Evolutionary conservation across 2,113 vertebrate genomes (phyloP), one percentile per base, ranked within the genome.

Genomic region (Columba livia): DNA sequence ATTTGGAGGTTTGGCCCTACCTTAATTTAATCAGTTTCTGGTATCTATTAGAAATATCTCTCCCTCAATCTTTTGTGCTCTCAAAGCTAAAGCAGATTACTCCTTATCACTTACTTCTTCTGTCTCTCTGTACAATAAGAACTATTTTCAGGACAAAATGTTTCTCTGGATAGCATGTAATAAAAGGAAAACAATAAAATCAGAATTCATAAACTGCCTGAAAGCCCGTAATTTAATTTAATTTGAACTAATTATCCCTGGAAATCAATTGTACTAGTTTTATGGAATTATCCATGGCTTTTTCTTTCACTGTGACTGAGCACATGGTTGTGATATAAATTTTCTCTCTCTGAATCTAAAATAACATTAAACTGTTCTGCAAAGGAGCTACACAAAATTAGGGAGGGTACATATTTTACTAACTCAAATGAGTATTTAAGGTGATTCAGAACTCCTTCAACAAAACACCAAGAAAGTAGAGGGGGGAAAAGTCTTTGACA

Each of bases 171-270:
- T 51, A 89, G 9, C 26, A 51, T 1, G 1, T n/a, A 85, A 65
- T 51, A 56, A 94, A 90, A 72, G 6, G 6, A 78, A 77, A 58
- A 58, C 10, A 75, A 66, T 38, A 80, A 79, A 90, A 61, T 83
- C 11, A 88, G 42, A 87, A 80, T 48, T 64, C 6, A 44, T 56
- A 78, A 66, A 36, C 36, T 90, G 89, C 38, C 21, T 85, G 34
- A 92, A 82, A 56, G 19, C 25, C 31, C 6, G 34, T 71, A 53
- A 57, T 48, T 89, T 62, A 85, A 36, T 81, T 92, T 65, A 57
- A 66, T 87, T 91, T 85, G 26, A 72, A 74, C 32, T 79, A 91
- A 50, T 82, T 94, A 83, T 38, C 13, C 38, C 42, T 40, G 29
- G 57, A 50, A 95, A 77, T 73, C 47, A 87, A 32, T 18, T 57